A percentile compares a stretch with the other conserved stretches of the same genome.
phyloP scores from a whole-genome alignment of 2,113 vertebrate species.

The Monopterus albus region DNA sequence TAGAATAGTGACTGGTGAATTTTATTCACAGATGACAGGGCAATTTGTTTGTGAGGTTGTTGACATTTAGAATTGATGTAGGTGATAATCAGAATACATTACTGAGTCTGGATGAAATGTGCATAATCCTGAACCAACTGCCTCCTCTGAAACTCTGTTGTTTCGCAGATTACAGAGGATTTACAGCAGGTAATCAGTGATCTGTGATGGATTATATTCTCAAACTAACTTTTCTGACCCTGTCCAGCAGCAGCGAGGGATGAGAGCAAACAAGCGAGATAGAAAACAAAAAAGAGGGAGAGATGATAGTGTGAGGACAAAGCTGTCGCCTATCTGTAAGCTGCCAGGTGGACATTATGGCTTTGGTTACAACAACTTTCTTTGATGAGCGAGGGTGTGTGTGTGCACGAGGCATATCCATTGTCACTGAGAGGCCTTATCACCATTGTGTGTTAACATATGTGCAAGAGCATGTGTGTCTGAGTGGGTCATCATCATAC shows the following conservation, averaged over 20 bases:
- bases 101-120: slow-evolving; percentile 13
- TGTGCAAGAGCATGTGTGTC: background rate
- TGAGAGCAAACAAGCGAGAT: background rate
- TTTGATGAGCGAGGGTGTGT: background rate
- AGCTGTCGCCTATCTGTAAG: background rate
- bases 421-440: background rate
- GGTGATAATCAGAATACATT: slow-evolving; percentile 30
- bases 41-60: slow-evolving; percentile 13
- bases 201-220: slow-evolving; percentile 52
- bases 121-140: slow-evolving; percentile 37
- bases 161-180: slow-evolving; percentile 46
- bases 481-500: background rate
- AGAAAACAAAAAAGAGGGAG: background rate
- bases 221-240: slow-evolving; percentile 11
- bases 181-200: slow-evolving; percentile 57
- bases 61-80: background rate
- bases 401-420: background rate
- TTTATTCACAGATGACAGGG: background rate
- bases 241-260: slow-evolving; percentile 8
- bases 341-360: background rate
- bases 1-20: background rate
- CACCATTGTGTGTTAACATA: background rate
- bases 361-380: background rate
- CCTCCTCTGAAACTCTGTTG: slow-evolving; percentile 9
- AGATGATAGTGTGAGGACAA: background rate